Conservation (phyloP, 1,140 invertebrate genomes). For the Bursaphelenchus mucronatus region DNA sequence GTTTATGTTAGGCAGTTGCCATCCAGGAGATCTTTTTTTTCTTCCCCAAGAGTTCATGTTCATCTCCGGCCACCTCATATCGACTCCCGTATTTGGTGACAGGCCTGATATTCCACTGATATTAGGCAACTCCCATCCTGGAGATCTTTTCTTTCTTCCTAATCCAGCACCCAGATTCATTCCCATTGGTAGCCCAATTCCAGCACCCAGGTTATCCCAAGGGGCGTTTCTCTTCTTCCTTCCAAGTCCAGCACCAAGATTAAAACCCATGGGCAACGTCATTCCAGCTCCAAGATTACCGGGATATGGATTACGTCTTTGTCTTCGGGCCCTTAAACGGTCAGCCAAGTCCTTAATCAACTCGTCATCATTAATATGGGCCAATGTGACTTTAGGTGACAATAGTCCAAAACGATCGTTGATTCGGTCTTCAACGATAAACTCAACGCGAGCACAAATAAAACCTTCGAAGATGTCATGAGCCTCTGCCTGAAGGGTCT, state of each 20-base stretch:
- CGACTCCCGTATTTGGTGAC: too few species aligned
- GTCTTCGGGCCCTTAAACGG: constrained; percentile 23
- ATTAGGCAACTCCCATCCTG: not conserved
- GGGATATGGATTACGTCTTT: constrained; percentile 15
- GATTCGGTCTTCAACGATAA: constrained; percentile 46
- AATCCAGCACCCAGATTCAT: constrained; percentile 13
- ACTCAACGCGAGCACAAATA: constrained; percentile 35
- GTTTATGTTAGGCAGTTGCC: not conserved
- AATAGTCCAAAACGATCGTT: constrained; percentile 46
- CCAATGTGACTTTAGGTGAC: constrained; percentile 37
- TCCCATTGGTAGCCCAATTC: not conserved
- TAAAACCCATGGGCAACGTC: not conserved
- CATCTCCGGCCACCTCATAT: too few species aligned
- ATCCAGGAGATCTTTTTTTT: not conserved
- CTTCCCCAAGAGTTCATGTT: too few species aligned
- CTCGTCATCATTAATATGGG: constrained; percentile 38
- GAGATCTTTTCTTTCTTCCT: constrained; percentile 1
- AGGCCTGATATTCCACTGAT: not conserved
- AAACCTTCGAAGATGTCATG: constrained; percentile 28
- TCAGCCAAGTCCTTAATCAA: constrained; percentile 37
- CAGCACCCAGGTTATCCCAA: not conserved
- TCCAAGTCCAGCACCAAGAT: not conserved
- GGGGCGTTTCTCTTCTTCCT: constrained; percentile 8
- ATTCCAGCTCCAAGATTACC: constrained; percentile 4
- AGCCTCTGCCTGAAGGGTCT: not conserved